Conservation (phyloP, 2,888 invertebrate genomes). For the Mythimna ferrago region DNA sequence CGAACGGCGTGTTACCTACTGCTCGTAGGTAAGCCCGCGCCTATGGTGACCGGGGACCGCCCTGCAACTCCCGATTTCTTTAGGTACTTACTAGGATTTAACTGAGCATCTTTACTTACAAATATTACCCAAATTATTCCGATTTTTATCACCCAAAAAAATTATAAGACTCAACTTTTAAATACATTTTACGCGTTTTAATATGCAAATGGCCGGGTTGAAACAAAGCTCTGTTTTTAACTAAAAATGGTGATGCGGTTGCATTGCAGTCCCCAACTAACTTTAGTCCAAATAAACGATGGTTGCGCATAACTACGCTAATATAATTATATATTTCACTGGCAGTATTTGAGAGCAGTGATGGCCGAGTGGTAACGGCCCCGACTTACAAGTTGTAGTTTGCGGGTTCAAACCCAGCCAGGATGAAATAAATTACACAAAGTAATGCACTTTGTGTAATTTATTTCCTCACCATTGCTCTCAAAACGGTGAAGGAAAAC, state of each 20-base stretch:
- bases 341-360: not conserved
- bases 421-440: too few relatives aligned
- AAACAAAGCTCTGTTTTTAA: slow-evolving; percentile 32
- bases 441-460: too few relatives aligned
- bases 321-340: slow-evolving; percentile 38
- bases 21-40: too few relatives aligned
- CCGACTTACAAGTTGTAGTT: too few relatives aligned
- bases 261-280: slow-evolving; percentile 47
- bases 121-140: not conserved
- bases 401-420: too few relatives aligned
- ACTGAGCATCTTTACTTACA: not conserved
- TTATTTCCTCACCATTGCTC: too few relatives aligned
- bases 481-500: too few relatives aligned
- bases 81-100: not conserved
- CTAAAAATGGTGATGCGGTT: slow-evolving; percentile 35
- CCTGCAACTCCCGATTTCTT: not conserved
- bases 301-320: slow-evolving; percentile 10
- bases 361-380: too few relatives aligned
- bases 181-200: slow-evolving; percentile 11
- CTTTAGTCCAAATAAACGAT: slow-evolving; percentile 43
- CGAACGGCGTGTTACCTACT: too few relatives aligned
- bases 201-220: slow-evolving; percentile 13
- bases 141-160: not conserved
- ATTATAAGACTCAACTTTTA: not conserved
- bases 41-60: too few relatives aligned